Evolutionary conservation across 2,888 invertebrate genomes (phyloP).

Genomic region (Salticus scenicus): DNA sequence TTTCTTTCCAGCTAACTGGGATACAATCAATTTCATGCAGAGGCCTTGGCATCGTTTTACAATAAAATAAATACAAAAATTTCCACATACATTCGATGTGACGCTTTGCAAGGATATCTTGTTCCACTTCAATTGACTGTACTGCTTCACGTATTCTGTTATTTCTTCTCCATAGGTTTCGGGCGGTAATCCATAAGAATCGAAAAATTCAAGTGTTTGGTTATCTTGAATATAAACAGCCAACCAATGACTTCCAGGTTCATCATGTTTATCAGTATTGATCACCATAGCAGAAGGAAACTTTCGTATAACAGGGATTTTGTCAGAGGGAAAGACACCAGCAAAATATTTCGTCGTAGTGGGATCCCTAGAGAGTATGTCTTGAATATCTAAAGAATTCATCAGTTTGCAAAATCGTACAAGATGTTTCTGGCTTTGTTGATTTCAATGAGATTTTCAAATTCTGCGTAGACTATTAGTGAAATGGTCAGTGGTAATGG

Average conservation of each 20-base stretch:
- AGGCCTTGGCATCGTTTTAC: conserved; percentile 25
- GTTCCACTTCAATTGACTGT: background rate
- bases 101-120: conserved; percentile 7
- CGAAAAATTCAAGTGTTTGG: conserved; percentile 29
- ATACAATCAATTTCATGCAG: conserved; percentile 13
- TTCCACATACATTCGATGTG: conserved; percentile 35
- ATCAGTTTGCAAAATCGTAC: conserved; percentile 39
- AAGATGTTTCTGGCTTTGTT: conserved; percentile 17
- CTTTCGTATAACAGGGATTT: background rate
- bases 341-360: background rate
- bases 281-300: conserved; percentile 23
- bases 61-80: conserved; percentile 39
- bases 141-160: background rate
- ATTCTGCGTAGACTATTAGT: conserved; percentile 3
- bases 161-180: conserved; percentile 20
- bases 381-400: conserved; percentile 31
- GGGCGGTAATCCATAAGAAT: conserved; percentile 42
- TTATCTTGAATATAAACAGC: conserved; percentile 31
- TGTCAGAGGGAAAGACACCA: conserved; percentile 33
- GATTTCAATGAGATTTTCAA: conserved; percentile 30
- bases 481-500: background rate
- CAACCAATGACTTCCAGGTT: conserved; percentile 42
- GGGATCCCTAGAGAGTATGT: conserved; percentile 16
- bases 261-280: conserved; percentile 34
- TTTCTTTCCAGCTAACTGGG: background rate